These are phyloP conservation scores for Diarsia rubi DNA, from an alignment of 2,888 invertebrate species.

Conservation along the genomic window DNA sequence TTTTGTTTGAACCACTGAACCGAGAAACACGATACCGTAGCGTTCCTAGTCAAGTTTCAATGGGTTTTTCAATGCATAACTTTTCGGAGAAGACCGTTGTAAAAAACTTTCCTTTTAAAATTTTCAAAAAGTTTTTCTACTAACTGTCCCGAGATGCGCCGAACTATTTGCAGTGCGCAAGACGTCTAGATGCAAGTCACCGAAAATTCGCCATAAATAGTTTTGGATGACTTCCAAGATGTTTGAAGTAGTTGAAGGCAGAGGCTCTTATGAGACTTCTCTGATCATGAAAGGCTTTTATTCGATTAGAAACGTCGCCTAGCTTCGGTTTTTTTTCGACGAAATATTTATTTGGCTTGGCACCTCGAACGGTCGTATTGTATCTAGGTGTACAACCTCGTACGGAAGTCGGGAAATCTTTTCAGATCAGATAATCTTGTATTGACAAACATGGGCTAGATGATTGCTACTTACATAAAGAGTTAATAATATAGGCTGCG, in stretches of 20 bases:
- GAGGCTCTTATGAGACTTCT: conserved; percentile 72
- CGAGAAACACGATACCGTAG: neutral
- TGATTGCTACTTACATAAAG: neutral
- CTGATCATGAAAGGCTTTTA: conserved; percentile 77
- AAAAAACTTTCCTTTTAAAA: conserved; percentile 66
- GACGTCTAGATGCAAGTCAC: conserved; percentile 72
- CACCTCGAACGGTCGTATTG: conserved; percentile 7
- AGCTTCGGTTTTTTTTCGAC: conserved; percentile 9
- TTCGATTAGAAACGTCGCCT: conserved; percentile 60
- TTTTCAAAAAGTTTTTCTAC: conserved; percentile 53
- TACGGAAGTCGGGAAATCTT: conserved; percentile 1
- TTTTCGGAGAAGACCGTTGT: conserved; percentile 30
- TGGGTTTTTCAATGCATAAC: conserved; percentile 31
- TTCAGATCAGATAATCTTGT: neutral
- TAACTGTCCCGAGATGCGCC: conserved; percentile 50
- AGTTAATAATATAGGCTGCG: too few species aligned
- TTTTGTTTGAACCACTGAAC: conserved; percentile 7
- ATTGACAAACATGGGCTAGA: neutral
- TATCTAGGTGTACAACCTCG: conserved; percentile 13
- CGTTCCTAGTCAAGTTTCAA: conserved; percentile 13
- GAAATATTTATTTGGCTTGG: conserved; percentile 40
- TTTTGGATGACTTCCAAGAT: conserved; percentile 82
- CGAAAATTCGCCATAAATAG: conserved; percentile 80
- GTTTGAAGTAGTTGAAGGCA: conserved; percentile 71
- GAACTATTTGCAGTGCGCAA: conserved; percentile 72